Conservation (phyloP, 1,140 invertebrate species). For the Drosophila navojoa region DNA sequence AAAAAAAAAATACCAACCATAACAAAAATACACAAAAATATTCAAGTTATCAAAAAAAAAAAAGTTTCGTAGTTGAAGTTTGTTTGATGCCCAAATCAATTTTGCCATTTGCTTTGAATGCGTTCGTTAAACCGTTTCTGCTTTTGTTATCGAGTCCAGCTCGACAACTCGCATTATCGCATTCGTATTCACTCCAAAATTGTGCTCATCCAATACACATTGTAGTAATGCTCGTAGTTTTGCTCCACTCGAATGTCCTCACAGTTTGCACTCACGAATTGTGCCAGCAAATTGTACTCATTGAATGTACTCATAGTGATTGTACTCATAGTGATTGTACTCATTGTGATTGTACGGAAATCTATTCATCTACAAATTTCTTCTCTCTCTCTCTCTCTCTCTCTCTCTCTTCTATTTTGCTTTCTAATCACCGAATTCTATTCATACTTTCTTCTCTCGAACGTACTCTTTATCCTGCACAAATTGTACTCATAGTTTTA, state of each 20-base stretch:
- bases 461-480: constrained; percentile 9
- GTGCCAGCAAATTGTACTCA: too few species aligned
- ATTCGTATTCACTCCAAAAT: not conserved
- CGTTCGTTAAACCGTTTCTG: constrained; percentile 13
- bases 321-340: too few species aligned
- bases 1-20: constrained; percentile 19
- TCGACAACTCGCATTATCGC: constrained; percentile 9
- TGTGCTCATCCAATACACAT: too few species aligned
- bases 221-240: too few species aligned
- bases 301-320: too few species aligned
- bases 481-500: not conserved
- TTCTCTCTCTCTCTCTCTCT: too few species aligned
- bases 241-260: too few species aligned
- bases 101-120: constrained; percentile 23
- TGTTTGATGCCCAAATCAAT: constrained; percentile 1
- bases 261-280: too few species aligned
- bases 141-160: constrained; percentile 19
- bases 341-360: too few species aligned
- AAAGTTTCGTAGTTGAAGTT: constrained; percentile 36
- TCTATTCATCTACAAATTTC: too few species aligned
- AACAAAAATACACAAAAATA: constrained; percentile 23
- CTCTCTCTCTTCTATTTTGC: too few species aligned
- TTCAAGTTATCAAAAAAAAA: not conserved
- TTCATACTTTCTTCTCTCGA: constrained; percentile 5
- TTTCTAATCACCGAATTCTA: not conserved